phyloP scores from a whole-genome alignment of 2,888 invertebrate genomes.

The Theodoxus fluviatilis region DNA sequence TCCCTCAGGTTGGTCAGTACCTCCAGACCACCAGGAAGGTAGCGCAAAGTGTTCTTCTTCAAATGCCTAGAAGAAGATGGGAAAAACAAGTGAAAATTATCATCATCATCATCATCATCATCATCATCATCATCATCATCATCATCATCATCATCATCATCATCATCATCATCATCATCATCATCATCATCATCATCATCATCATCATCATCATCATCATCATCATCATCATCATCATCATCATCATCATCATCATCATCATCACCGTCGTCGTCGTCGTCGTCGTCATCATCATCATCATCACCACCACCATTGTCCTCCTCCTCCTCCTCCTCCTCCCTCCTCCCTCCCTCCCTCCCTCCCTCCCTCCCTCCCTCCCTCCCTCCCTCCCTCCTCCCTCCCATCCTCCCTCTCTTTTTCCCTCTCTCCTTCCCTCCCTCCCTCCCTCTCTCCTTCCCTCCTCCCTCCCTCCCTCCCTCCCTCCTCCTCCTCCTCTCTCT shows the following conservation, averaged over 20 bases:
- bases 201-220: slow-evolving; percentile 27
- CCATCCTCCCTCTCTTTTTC: no score
- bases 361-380: no score
- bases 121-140: slow-evolving; percentile 4
- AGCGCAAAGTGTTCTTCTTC: slow-evolving; percentile 41
- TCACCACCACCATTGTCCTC: slow-evolving; percentile 23
- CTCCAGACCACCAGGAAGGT: slow-evolving; percentile 42
- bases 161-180: slow-evolving; percentile 24
- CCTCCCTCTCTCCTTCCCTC: no score
- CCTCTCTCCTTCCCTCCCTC: no score
- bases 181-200: slow-evolving; percentile 23
- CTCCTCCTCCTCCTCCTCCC: slow-evolving; percentile 20
- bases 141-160: slow-evolving; percentile 26
- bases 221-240: slow-evolving; percentile 21
- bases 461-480: no score
- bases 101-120: no score
- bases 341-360: no score
- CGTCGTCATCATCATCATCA: slow-evolving; percentile 23
- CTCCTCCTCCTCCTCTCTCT: no score
- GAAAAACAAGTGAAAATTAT: no score
- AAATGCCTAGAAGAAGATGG: slow-evolving; percentile 41
- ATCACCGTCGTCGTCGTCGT: slow-evolving; percentile 25
- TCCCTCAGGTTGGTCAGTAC: slow-evolving; percentile 38
- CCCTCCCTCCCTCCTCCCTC: no score
- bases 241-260: slow-evolving; percentile 25